phyloP scores from a whole-genome alignment of 2,888 invertebrate genomes.

The Acronicta alni region DNA sequence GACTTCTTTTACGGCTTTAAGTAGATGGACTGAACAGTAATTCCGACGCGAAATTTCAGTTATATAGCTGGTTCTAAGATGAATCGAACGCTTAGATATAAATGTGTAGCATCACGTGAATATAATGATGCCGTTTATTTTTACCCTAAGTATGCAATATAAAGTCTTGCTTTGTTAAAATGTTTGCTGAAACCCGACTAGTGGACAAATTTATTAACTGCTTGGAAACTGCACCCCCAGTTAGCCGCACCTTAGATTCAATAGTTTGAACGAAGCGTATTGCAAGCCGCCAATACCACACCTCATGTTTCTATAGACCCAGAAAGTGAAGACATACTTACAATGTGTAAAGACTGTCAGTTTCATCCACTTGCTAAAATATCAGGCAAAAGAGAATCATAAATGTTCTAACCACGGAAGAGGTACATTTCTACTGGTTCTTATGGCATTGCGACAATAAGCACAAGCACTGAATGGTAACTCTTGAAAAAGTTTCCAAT shows the following conservation, averaged over 20 bases:
- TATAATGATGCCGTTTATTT: not conserved
- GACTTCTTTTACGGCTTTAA: not conserved
- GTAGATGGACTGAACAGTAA: not conserved
- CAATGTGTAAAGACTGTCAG: not conserved
- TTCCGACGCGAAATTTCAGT: not conserved
- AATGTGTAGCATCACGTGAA: slow-evolving; percentile 3
- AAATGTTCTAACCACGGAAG: slow-evolving; percentile 10
- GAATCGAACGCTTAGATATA: slow-evolving; percentile 2
- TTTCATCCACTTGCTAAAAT: slow-evolving; percentile 1
- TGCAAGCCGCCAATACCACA: no score
- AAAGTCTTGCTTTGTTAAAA: not conserved
- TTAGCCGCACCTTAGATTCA: not conserved
- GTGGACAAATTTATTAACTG: not conserved
- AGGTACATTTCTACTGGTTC: not conserved
- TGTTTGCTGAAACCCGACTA: not conserved
- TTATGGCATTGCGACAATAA: slow-evolving; percentile 7
- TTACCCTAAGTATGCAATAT: slow-evolving; percentile 1
- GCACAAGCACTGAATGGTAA: slow-evolving; percentile 16
- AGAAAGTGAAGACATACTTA: slow-evolving; percentile 5
- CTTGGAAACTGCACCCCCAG: not conserved
- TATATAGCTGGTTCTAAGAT: slow-evolving; percentile 21
- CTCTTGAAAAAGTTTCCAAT: not conserved
- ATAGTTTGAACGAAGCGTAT: not conserved
- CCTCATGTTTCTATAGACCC: not conserved
- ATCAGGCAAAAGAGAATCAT: slow-evolving; percentile 11